Base-by-base conservation (phyloP, 2,888 invertebrate genomes). In the Nephrotoma guestfalica region DNA sequence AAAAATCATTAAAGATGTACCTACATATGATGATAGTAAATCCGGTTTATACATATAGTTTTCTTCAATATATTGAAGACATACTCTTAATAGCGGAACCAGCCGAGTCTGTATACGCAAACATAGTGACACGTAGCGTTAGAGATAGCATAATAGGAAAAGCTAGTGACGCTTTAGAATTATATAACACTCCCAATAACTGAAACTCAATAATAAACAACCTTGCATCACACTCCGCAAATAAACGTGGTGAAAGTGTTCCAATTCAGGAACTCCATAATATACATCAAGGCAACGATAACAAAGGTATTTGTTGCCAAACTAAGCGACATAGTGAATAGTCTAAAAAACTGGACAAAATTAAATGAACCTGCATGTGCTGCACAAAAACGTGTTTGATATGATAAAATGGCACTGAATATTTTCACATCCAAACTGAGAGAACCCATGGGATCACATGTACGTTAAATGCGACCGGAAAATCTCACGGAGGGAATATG, bases 391-490 rank as follows among this genome's bases (percentile, higher is more conserved):
- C 85, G 87, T 85, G 9, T 15, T 41, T 71, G 88, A 0, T 88
- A 88, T 45, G 83, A 86, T 11, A 88, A 88, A 86, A 88, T 88
- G 88, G 88, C 88, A 13, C 86, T 88, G 9, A 88, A 88, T 71
- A 84, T 87, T 13, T 89, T 89, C 86, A 57, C 88, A 11, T 87
- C 87, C 2, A 88, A 88, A 15, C 86, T 88, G 41, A 88, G 45
- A 42, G 88, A 88, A 85, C 88, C 88, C 3, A 15, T 88, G 83
- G 88, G 88, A 9, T 87, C 88, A 45, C 88, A 88, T 41, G 87
- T 88, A 30, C 87, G 88, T 13, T 86, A 88, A 1, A 88, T 88
- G 88, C 86, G 87, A 86, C 88, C 88, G 47, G 86, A 13, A 40
- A 86, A 87, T 4, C 57, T 89, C 40, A 51, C 88, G n/a, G 86